phyloP scores from a whole-genome alignment of 2,113 vertebrate genomes.

The Andinoacara biseriatus region DNA sequence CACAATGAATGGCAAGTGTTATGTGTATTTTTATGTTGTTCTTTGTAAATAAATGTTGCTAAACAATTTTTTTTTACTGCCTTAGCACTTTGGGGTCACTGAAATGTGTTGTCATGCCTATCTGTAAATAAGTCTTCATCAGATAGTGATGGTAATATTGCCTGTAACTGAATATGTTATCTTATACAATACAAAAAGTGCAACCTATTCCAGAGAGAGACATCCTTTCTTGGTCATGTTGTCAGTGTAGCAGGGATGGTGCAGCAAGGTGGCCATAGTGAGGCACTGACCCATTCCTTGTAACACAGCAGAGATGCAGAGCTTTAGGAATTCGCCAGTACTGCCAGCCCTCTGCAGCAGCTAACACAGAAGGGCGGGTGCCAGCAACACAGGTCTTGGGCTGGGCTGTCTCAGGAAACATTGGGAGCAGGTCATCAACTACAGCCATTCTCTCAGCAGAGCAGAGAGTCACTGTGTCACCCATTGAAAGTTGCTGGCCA shows the following conservation, averaged over 20 bases:
- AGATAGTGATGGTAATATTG: no score
- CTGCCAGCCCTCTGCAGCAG: neutral
- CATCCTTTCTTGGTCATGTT: neutral
- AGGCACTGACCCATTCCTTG: neutral
- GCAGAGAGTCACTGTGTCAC: constrained; percentile 2
- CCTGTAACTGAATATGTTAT: no score
- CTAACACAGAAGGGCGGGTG: neutral
- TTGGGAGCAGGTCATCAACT: neutral
- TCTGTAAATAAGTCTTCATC: no score
- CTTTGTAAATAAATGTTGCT: no score
- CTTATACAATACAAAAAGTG: neutral
- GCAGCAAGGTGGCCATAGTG: neutral
- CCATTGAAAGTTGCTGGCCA: neutral
- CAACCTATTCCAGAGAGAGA: neutral
- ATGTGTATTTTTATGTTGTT: no score
- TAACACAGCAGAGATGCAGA: neutral
- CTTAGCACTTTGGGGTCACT: no score
- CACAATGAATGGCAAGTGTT: no score
- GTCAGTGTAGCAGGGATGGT: neutral
- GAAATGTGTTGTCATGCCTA: no score
- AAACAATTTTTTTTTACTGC: no score
- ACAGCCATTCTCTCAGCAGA: neutral
- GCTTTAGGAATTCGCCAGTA: neutral
- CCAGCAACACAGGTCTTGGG: neutral
- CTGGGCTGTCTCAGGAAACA: neutral